Percentiles rank a stretch among this genome's conserved stretches.
Evolutionary conservation across 2,797 vertebrate species (phyloP).

Genomic region (Crocidura indochinensis): DNA sequence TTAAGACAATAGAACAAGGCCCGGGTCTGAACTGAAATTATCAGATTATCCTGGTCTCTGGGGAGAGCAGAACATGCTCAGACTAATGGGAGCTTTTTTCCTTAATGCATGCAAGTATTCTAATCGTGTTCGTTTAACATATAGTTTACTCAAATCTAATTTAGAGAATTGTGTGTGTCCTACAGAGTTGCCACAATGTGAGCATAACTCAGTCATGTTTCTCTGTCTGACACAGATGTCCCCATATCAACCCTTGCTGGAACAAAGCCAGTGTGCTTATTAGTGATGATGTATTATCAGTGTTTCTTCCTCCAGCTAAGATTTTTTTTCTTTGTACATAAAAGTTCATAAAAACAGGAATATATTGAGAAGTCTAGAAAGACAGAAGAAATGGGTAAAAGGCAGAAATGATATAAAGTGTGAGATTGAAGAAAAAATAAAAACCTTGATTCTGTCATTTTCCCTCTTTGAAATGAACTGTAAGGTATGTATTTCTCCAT

Average conservation of each 20-base stretch:
- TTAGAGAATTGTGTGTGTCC: conserved; percentile 56
- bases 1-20: background rate
- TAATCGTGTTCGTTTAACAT: conserved; percentile 74
- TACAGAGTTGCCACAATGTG: conserved; percentile 61
- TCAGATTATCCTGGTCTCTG: conserved; percentile 1
- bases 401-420: background rate
- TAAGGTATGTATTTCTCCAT: background rate
- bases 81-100: conserved; percentile 32
- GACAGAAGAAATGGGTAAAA: background rate
- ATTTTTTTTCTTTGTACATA: conserved; percentile 60
- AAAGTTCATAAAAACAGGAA: conserved; percentile 56
- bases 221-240: conserved; percentile 65
- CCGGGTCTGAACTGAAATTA: conserved; percentile 5
- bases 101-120: conserved; percentile 65
- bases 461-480: background rate
- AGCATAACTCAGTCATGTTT: background rate
- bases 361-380: conserved; percentile 1
- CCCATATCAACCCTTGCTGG: background rate
- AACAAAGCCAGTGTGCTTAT: background rate
- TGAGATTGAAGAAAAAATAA: background rate
- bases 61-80: background rate
- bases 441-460: background rate
- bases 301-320: conserved; percentile 18
- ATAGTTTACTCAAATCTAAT: conserved; percentile 61
- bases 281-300: background rate